These are phyloP conservation scores for Pammene aurita DNA, from an alignment of 2,888 invertebrate genomes.

Conservation along the genomic window DNA sequence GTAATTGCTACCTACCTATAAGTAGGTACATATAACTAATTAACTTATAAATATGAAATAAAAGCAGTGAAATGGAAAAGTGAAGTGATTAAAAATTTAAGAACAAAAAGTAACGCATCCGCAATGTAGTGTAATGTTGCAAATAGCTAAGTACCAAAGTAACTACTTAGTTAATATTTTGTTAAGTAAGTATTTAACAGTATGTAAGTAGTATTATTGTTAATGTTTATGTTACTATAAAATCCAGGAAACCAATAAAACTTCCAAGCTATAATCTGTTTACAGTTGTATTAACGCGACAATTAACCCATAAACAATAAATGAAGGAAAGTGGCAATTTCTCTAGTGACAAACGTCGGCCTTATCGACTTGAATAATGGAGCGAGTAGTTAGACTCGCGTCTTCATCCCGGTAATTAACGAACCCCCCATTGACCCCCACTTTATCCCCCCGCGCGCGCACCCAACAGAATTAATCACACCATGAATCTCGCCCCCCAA, in stretches of 20 bases:
- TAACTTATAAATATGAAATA: no score
- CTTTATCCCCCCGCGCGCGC: conserved; percentile 48
- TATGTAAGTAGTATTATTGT: neutral
- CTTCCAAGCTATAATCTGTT: conserved; percentile 45
- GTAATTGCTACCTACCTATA: no score
- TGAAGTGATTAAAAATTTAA: no score
- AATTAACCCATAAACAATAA: conserved; percentile 76
- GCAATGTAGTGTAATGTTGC: no score
- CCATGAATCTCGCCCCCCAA: conserved; percentile 81
- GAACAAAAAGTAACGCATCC: no score
- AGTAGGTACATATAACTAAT: no score
- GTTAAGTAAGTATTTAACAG: no score
- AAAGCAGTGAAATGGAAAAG: no score
- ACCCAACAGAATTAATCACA: conserved; percentile 80
- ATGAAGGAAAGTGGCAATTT: conserved; percentile 77
- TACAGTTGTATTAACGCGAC: conserved; percentile 45
- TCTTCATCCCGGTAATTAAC: conserved; percentile 83
- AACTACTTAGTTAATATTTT: no score
- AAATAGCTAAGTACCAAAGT: no score
- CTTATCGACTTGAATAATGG: conserved; percentile 81
- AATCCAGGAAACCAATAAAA: conserved; percentile 20
- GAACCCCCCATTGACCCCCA: conserved; percentile 44
- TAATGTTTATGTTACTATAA: conserved; percentile 4
- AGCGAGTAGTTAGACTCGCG: conserved; percentile 79
- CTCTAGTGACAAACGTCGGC: conserved; percentile 77